These are phyloP conservation scores for Octonoba sinensis DNA, from an alignment of 2,888 invertebrate species.

Conservation along the genomic window DNA sequence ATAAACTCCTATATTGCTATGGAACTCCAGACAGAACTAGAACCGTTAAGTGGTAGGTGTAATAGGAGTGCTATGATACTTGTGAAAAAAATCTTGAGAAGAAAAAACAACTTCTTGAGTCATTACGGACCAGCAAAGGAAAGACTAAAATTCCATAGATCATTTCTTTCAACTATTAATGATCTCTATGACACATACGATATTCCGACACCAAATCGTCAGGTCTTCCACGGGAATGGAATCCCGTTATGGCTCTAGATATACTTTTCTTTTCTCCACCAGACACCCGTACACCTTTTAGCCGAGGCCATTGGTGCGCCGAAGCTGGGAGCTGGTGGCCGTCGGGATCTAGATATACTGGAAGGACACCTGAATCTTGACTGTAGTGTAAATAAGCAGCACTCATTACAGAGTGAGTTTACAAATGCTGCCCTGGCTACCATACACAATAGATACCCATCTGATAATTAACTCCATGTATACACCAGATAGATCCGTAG, in stretches of 20 bases:
- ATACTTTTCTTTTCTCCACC: too few species aligned
- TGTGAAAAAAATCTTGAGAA: background rate
- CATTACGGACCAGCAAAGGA: background rate
- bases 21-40: conserved; percentile 1
- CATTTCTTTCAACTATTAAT: background rate
- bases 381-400: background rate
- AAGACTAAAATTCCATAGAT: background rate
- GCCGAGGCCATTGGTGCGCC: too few species aligned
- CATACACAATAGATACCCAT: background rate
- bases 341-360: background rate
- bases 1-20: background rate
- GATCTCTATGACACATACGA: background rate
- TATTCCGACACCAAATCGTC: conserved; percentile 2
- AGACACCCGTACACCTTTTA: too few species aligned
- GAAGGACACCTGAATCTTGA: background rate
- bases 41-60: background rate
- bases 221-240: background rate
- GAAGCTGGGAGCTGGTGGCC: too few species aligned
- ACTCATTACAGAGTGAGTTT: background rate
- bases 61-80: background rate
- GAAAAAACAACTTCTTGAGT: conserved; percentile 8
- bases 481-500: background rate
- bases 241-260: background rate
- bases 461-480: background rate
- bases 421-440: background rate